Evolutionary conservation across 2,888 invertebrate genomes (phyloP).

Genomic region (Heliconius aoede): DNA sequence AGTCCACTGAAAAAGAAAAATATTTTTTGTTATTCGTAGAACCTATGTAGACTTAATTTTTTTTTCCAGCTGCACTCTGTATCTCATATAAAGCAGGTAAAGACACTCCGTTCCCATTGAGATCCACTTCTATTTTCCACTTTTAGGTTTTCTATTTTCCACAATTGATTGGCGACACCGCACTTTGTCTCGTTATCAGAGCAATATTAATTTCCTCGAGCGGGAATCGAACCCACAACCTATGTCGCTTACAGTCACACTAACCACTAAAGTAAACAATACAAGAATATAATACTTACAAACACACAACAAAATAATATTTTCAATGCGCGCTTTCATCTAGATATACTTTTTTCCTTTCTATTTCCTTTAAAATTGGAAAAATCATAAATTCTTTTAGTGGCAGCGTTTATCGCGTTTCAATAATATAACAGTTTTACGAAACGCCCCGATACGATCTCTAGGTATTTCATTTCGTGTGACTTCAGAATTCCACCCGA

Average conservation of each 20-base stretch:
- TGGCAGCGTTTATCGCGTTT: conserved; percentile 53
- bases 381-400: conserved; percentile 54
- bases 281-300: conserved; percentile 12
- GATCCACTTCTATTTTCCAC: no score
- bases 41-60: no score
- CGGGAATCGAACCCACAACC: no score
- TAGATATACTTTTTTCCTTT: conserved; percentile 1
- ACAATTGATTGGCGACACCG: no score
- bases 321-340: conserved; percentile 20
- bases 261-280: not conserved
- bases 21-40: not conserved
- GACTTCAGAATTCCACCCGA: conserved; percentile 40
- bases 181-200: no score
- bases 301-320: conserved; percentile 29
- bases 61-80: no score
- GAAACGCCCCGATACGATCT: conserved; percentile 47
- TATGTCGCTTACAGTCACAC: no score
- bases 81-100: no score
- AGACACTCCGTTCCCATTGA: no score
- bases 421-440: conserved; percentile 53
- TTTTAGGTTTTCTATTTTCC: no score
- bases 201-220: no score
- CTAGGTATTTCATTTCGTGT: conserved; percentile 49
- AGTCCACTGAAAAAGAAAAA: conserved; percentile 31
- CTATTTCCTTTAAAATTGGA: conserved; percentile 34